Conservation (phyloP, 37 sponge, comb jelly and placozoan species). For the Bolinopsis microptera region DNA sequence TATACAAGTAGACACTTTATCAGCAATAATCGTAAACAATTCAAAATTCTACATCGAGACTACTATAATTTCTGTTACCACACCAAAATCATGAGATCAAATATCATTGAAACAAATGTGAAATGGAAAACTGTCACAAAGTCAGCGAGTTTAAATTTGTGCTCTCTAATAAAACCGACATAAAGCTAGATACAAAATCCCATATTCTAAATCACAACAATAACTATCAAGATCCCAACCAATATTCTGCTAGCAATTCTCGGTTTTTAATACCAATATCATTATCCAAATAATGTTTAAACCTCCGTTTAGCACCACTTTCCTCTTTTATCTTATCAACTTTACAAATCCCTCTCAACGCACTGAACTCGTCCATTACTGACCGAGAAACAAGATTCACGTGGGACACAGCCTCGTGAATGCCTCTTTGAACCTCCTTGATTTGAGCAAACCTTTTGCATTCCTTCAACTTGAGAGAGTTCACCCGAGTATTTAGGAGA, state of each 20-base stretch:
- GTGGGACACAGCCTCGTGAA: neutral
- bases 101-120: too few species aligned
- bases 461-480: conserved; percentile 1
- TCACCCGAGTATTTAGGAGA: neutral
- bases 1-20: too few species aligned
- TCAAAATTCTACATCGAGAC: too few species aligned
- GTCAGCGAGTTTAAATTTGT: too few species aligned
- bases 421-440: neutral
- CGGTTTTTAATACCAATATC: neutral
- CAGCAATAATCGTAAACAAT: too few species aligned
- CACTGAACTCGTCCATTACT: conserved; percentile 45
- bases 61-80: too few species aligned
- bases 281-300: conserved; percentile 21
- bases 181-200: too few species aligned
- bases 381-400: neutral
- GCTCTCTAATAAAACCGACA: too few species aligned
- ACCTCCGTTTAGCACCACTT: conserved; percentile 6
- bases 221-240: conserved; percentile 24
- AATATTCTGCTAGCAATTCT: neutral
- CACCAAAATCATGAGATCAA: too few species aligned
- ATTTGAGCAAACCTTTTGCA: neutral
- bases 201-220: too few species aligned
- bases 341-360: neutral
- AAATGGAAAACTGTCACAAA: too few species aligned
- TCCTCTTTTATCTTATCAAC: conserved; percentile 44